phyloP scores from a whole-genome alignment of 2,113 vertebrate genomes.

The Thymallus thymallus region DNA sequence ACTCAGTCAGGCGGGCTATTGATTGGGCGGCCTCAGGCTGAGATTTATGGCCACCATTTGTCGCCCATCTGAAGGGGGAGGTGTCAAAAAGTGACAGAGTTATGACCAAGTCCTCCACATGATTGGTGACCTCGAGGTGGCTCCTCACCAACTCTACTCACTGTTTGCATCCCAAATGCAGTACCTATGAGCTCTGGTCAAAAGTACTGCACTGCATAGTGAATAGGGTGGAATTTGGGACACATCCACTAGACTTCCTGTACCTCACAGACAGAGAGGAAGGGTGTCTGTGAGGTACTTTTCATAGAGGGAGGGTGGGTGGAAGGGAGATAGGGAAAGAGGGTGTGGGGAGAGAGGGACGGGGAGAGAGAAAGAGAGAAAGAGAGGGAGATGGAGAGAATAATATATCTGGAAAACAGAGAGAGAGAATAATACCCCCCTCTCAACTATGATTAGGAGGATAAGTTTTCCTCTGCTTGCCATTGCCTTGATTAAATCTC shows the following conservation, averaged over 20 bases:
- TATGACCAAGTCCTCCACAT: constrained; percentile 64
- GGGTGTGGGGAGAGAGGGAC: constrained; percentile 5
- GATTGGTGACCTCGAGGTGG: constrained; percentile 66
- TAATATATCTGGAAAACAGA: neutral
- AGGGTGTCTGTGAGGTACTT: too few relatives aligned
- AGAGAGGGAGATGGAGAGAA: constrained; percentile 10
- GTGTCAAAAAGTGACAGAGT: constrained; percentile 70
- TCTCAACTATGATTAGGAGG: constrained; percentile 62
- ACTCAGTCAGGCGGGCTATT: constrained; percentile 61
- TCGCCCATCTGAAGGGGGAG: constrained; percentile 68
- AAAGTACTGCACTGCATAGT: too few relatives aligned
- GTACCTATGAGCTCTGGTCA: too few relatives aligned
- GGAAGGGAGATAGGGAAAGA: constrained; percentile 3
- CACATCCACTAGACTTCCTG: too few relatives aligned
- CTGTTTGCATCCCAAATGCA: constrained; percentile 10
- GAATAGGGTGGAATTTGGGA: neutral
- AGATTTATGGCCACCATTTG: constrained; percentile 67
- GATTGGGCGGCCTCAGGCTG: constrained; percentile 61
- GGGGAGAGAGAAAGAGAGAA: constrained; percentile 39
- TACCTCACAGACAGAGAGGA: too few relatives aligned
- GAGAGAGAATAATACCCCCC: constrained; percentile 50
- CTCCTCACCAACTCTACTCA: constrained; percentile 42
- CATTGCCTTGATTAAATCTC: constrained; percentile 70
- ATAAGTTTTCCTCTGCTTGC: constrained; percentile 48
- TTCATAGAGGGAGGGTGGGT: neutral